phyloP scores from a whole-genome alignment of 2,888 invertebrate genomes.

The Chymomyza caudatula region DNA sequence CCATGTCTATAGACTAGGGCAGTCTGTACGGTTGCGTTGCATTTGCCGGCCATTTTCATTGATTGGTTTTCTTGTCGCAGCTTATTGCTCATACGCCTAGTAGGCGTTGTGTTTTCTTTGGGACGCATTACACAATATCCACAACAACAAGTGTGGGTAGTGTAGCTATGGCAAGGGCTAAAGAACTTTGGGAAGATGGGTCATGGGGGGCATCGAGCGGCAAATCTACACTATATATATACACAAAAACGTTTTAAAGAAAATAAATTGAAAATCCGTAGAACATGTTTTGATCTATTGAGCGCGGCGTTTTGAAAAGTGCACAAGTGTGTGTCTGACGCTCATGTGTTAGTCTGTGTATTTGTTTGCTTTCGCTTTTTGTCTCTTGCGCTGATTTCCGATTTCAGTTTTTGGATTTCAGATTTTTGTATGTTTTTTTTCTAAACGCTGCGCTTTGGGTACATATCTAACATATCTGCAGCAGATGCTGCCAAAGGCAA shows the following conservation, averaged over 20 bases:
- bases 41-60: not conserved
- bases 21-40: not conserved
- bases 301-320: constrained; percentile 24
- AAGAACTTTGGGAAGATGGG: not conserved
- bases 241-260: constrained; percentile 63
- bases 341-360: too few species aligned
- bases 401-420: constrained; percentile 12
- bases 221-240: not conserved
- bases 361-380: constrained; percentile 43
- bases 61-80: not conserved
- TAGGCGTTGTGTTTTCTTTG: constrained; percentile 8
- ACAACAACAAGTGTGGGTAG: not conserved
- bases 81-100: constrained; percentile 33
- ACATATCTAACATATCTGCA: constrained; percentile 44
- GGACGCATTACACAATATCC: not conserved
- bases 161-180: not conserved
- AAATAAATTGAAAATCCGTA: constrained; percentile 69
- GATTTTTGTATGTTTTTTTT: not conserved
- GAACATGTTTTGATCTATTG: constrained; percentile 61
- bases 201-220: constrained; percentile 27
- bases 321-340: not conserved
- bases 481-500: constrained; percentile 38
- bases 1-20: not conserved
- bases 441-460: constrained; percentile 16
- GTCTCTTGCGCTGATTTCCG: constrained; percentile 46